phyloP scores from a whole-genome alignment of 30 jellyfish, hydroid and myxozoan species.

The Sanderia malayensis region DNA sequence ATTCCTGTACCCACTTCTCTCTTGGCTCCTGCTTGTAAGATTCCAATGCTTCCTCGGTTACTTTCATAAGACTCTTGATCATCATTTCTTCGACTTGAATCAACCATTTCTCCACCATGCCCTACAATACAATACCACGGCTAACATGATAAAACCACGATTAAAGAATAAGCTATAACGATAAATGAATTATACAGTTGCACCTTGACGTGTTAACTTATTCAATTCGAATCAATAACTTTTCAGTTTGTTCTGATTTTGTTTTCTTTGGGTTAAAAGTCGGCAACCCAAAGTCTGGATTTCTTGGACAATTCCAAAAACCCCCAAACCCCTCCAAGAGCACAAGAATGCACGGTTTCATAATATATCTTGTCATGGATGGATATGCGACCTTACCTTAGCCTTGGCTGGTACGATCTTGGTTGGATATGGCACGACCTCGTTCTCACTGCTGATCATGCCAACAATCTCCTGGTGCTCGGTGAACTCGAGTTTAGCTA shows the following conservation, averaged over 20 bases:
- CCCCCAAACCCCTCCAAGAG: too few species aligned
- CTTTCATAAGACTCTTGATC: conserved; percentile 79
- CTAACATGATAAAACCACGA: too few species aligned
- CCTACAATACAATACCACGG: conserved; percentile 65
- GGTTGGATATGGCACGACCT: conserved; percentile 67
- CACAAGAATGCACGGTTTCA: too few species aligned
- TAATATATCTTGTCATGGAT: too few species aligned
- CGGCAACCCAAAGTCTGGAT: too few species aligned
- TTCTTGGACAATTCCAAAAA: too few species aligned
- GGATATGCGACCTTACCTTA: conserved; percentile 68
- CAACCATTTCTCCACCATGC: conserved; percentile 96
- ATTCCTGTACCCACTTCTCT: conserved; percentile 95
- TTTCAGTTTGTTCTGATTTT: too few species aligned
- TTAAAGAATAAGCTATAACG: too few species aligned
- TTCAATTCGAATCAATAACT: too few species aligned
- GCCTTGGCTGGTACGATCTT: conserved; percentile 89
- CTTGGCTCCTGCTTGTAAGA: conserved; percentile 72
- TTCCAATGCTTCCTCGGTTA: conserved; percentile 77
- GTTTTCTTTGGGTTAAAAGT: too few species aligned
- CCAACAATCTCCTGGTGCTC: conserved; percentile 89
- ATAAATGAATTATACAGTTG: too few species aligned
- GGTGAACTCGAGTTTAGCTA: conserved; percentile 76
- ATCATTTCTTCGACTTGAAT: conserved; percentile 85
- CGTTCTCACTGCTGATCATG: conserved; percentile 96
- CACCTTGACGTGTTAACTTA: too few species aligned